Percentiles rank a stretch among this genome's conserved stretches.
Evolutionary conservation across 2,888 invertebrate genomes (phyloP).

Genomic region (Steinernema hermaphroditum): DNA sequence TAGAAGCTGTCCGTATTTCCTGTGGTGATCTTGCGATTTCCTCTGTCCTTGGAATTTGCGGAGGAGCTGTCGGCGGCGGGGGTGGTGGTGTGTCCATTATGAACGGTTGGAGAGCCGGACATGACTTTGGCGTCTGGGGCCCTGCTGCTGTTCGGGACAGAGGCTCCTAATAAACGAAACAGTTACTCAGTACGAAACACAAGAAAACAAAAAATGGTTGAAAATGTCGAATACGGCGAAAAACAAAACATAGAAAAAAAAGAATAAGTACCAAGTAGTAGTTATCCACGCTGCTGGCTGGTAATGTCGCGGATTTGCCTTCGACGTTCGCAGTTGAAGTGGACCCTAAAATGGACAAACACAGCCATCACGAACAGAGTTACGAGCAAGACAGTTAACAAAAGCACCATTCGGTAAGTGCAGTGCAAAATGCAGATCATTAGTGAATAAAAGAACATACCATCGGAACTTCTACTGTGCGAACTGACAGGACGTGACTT

Average conservation of each 20-base stretch:
- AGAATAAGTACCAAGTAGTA: slow-evolving; percentile 41
- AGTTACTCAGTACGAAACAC: no score
- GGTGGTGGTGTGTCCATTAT: slow-evolving; percentile 16
- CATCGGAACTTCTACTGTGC: slow-evolving; percentile 33
- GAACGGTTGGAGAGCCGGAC: slow-evolving; percentile 8
- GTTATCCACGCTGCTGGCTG: slow-evolving; percentile 34
- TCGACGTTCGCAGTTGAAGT: slow-evolving; percentile 25
- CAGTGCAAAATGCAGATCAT: no score
- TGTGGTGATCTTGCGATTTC: neutral
- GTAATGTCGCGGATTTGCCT: slow-evolving; percentile 17
- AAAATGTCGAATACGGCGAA: no score
- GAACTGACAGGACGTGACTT: slow-evolving; percentile 34
- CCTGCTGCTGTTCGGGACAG: slow-evolving; percentile 25
- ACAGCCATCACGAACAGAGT: slow-evolving; percentile 4
- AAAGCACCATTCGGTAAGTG: no score
- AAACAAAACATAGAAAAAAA: slow-evolving; percentile 33
- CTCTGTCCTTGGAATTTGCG: neutral
- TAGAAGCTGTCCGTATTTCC: neutral
- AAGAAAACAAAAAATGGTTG: no score
- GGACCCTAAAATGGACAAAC: slow-evolving; percentile 29
- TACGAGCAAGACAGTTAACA: neutral
- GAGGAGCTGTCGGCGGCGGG: slow-evolving; percentile 1
- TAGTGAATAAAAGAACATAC: slow-evolving; percentile 18
- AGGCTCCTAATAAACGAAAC: slow-evolving; percentile 5
- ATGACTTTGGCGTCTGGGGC: no score